Evolutionary conservation across 2,113 vertebrate species (phyloP), one percentile per base, ranked within the genome.

Genomic region (Nibea albiflora): DNA sequence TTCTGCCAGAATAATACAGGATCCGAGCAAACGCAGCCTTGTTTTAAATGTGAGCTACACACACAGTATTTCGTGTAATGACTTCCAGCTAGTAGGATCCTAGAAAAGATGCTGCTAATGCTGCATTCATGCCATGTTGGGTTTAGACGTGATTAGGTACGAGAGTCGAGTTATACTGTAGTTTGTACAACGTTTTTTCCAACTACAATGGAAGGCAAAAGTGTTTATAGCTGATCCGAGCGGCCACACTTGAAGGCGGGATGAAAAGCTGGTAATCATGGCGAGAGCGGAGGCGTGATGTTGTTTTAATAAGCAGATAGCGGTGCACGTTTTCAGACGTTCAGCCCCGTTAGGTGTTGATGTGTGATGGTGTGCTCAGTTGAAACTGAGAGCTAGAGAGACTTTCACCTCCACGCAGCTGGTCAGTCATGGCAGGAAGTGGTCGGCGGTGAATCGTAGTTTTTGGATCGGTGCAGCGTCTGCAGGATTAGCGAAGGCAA

Each of bases 1-100:
- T 57, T 56, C 24, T 62, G 4, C 20, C 24, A 61, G 60, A 52
- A 72, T 73, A 75, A 77, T 57, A 78, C 73, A 83, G 20, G 5
- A 54, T 65, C 19, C 31, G 15, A 4, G 46, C 49, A 82, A 9
- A 78, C n/a, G 63, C 9, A 11, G 68, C 44, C 7, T 74, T 63
- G n/a, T 73, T 56, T 73, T 58, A 50, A 46, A 67, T 16, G 50
- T 14, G 20, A 61, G 50, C 56, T 70, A 65, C 35, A 68, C 54
- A 31, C 14, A 47, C 1, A 17, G 24, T 10, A 12, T 60, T 72
- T 83, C 49, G 20, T 82, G 52, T 46, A 46, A 20, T 47, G 35
- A 67, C 60, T 58, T 44, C 9, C 22, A 26, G n/a, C 39, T 6
- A 44, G 11, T 16, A 5, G 5, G 5, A 8, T 12, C 47, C 24